Conservation (phyloP, 30 jellyfish, hydroid and myxozoan species). For the Aurelia coerulea region DNA sequence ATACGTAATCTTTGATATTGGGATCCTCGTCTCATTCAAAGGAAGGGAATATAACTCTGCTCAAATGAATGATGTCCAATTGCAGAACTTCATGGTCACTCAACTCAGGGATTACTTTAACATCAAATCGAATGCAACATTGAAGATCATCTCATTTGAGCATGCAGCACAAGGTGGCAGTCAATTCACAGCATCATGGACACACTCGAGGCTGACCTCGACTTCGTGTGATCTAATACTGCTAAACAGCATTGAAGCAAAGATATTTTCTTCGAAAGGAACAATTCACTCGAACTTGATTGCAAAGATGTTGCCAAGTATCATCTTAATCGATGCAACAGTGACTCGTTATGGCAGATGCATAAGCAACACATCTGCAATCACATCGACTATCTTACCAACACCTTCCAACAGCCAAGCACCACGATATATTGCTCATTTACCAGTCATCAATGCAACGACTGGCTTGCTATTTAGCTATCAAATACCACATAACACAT, state of each 20-base stretch:
- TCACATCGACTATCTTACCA: slow-evolving; percentile 49
- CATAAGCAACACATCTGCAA: background rate
- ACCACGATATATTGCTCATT: slow-evolving; percentile 12
- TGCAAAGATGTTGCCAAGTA: slow-evolving; percentile 41
- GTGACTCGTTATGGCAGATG: slow-evolving; percentile 44
- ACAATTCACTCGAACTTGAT: slow-evolving; percentile 37
- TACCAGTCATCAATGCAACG: slow-evolving; percentile 57
- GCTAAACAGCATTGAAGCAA: slow-evolving; percentile 31
- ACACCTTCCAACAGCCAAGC: slow-evolving; percentile 35
- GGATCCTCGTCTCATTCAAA: slow-evolving; percentile 34
- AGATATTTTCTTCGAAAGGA: slow-evolving; percentile 32
- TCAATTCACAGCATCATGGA: slow-evolving; percentile 42
- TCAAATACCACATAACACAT: slow-evolving; percentile 73
- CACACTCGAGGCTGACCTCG: slow-evolving; percentile 68
- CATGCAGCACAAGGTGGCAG: slow-evolving; percentile 39
- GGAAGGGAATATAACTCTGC: slow-evolving; percentile 60
- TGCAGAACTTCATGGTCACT: slow-evolving; percentile 20
- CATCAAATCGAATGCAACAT: slow-evolving; percentile 37
- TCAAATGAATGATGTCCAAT: slow-evolving; percentile 53
- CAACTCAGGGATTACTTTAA: slow-evolving; percentile 27
- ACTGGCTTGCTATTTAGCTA: slow-evolving; percentile 59
- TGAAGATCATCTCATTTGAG: slow-evolving; percentile 45
- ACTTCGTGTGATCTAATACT: slow-evolving; percentile 31
- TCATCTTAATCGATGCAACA: slow-evolving; percentile 40
- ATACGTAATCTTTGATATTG: slow-evolving; percentile 1